Evolutionary conservation across 1,140 invertebrate genomes (phyloP), one percentile per base, ranked within the genome.

Genomic region (Cephus cinctus): DNA sequence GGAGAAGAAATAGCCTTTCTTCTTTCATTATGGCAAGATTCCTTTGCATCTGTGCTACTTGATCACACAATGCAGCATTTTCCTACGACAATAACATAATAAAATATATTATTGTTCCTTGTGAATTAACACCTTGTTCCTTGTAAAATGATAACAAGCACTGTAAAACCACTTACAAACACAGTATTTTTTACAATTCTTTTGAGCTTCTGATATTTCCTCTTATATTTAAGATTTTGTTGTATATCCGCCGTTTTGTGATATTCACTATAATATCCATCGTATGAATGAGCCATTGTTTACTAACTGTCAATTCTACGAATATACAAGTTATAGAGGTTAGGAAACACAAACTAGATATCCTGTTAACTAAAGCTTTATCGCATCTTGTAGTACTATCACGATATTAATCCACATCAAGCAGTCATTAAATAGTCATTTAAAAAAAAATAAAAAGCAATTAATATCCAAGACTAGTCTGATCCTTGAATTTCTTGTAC

Each of bases 51-150:
- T 83, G 79, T 6, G 87, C 81, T 27, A 90, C 84, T 80, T 90
- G 87, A 80, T 91, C 88, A 71, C 88, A 90, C 6, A 90, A 58
- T 12, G 87, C 85, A 52, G 87, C 86, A 83, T 90, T 90, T 77
- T 89, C 84, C 88, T 90, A n/a, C n/a, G n/a, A n/a, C n/a, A n/a
- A n/a, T n/a, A n/a, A n/a, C n/a, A n/a, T n/a, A n/a, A n/a, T n/a
- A 56, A 14, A 73, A 67, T 54, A 50, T 15, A 32, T 41, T 47
- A 43, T 48, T 58, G 57, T 32, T 40, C 51, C 34, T 25, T 44
- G 15, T 44, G 18, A 27, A n/a, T 45, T 40, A 54, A 36, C 40
- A 32, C 31, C 39, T 31, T 27, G 8, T 30, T 39, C 9, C 5
- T 39, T 31, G 15, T 18, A 15, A 18, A 44, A 20, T 19, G 15